These are phyloP conservation scores for Eremobia ochroleuca DNA, from an alignment of 2,888 invertebrate genomes.

Conservation along the genomic window DNA sequence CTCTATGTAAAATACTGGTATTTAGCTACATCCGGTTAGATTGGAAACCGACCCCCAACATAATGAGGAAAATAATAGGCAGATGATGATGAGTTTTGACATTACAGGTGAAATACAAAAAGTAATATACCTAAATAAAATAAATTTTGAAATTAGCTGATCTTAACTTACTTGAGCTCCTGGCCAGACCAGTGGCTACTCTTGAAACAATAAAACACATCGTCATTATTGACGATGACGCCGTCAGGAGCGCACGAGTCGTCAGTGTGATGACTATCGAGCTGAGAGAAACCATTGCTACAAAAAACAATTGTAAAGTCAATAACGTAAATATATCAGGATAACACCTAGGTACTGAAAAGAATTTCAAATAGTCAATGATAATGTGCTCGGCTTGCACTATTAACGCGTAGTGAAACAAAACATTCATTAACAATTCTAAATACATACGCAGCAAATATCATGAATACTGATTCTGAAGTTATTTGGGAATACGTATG, in stretches of 20 bases:
- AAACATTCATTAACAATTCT: slow-evolving; percentile 33
- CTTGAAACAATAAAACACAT: slow-evolving; percentile 76
- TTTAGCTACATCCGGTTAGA: neutral
- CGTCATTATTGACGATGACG: slow-evolving; percentile 74
- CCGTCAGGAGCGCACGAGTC: slow-evolving; percentile 78
- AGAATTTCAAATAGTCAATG: neutral
- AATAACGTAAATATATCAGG: neutral
- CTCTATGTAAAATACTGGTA: neutral
- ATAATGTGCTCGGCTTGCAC: neutral
- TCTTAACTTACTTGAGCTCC: slow-evolving; percentile 67
- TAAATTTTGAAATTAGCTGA: neutral
- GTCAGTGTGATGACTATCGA: slow-evolving; percentile 80
- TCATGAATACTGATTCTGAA: slow-evolving; percentile 9
- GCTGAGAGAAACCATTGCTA: slow-evolving; percentile 85
- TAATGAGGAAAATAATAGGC: neutral
- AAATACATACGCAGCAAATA: slow-evolving; percentile 21
- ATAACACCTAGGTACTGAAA: neutral
- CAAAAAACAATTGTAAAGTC: slow-evolving; percentile 43
- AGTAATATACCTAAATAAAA: neutral
- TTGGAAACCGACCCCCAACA: neutral
- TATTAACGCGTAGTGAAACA: neutral
- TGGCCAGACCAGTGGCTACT: slow-evolving; percentile 39
- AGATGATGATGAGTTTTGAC: neutral
- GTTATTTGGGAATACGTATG: neutral
- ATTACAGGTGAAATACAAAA: neutral